Percentiles rank a stretch among this genome's conserved stretches.
phyloP scores from a whole-genome alignment of 2,888 invertebrate species.

The Trissoscelio sp. region DNA sequence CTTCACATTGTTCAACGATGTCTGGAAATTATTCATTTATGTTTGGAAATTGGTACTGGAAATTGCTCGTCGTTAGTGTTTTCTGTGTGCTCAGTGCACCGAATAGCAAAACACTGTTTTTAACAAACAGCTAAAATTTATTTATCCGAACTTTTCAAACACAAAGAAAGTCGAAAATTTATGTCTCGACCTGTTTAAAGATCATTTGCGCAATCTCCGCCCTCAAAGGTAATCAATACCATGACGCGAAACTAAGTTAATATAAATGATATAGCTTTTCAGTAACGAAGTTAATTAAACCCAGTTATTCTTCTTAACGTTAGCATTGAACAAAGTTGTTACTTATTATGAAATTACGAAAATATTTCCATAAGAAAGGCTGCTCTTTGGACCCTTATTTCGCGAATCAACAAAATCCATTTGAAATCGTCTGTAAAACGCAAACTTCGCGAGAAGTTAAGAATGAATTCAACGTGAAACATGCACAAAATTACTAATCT shows the following conservation, averaged over 20 bases:
- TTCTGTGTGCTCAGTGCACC: too few relatives aligned
- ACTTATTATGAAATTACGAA: conserved; percentile 37
- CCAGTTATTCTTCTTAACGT: conserved; percentile 28
- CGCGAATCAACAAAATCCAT: conserved; percentile 56
- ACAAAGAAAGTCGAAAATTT: too few relatives aligned
- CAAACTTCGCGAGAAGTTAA: conserved; percentile 53
- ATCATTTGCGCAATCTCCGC: conserved; percentile 4
- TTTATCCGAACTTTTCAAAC: too few relatives aligned
- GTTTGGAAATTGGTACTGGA: too few relatives aligned
- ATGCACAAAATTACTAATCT: conserved; percentile 65
- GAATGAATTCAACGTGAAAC: conserved; percentile 59
- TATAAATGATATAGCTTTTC: conserved; percentile 16
- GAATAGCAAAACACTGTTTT: too few relatives aligned
- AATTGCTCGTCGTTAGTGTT: too few relatives aligned
- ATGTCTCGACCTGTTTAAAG: conserved; percentile 7
- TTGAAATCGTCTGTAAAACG: conserved; percentile 48
- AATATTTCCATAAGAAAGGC: conserved; percentile 42
- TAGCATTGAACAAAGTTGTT: conserved; percentile 36
- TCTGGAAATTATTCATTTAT: too few relatives aligned
- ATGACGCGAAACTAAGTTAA: conserved; percentile 9
- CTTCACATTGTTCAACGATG: too few relatives aligned
- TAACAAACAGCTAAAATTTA: too few relatives aligned
- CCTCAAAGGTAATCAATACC: conserved; percentile 22
- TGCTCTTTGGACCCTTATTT: conserved; percentile 45
- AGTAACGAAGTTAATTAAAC: conserved; percentile 41